Base-by-base conservation (phyloP, 2,888 invertebrate genomes). In the Rotaria macrura region DNA sequence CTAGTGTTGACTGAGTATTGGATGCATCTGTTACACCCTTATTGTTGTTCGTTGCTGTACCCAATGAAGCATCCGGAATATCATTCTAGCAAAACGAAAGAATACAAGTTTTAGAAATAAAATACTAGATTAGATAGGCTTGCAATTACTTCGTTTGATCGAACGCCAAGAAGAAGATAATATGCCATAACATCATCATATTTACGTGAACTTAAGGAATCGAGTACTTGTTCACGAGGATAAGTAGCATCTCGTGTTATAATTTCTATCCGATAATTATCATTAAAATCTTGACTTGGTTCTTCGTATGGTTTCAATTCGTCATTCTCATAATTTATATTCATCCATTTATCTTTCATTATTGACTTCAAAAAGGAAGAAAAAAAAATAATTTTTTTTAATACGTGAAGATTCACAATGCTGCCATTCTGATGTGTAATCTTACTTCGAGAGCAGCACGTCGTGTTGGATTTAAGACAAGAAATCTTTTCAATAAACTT, bases 121-220 rank as follows among this genome's bases (percentile, higher is more conserved):
- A 55, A 55, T 25, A 25, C 25, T 34, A 34, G 17, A 65, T 34
- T 12, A 49, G 14, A 14, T 12, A 49, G 17, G 2, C n/a, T 2
- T 55, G 23, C 29, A 9, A 7, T 34, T 7, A 85, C 40, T 40
- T 86, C 84, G 12, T 89, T 88, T 54, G 89, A 88, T 87, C 89
- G 88, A 87, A 90, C 88, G 83, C 90, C 91, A 89, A 99, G 93
- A 89, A 99, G 93, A 89, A 99, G 93, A 92, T 99, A 99, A 87
- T 97, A 97, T 87, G 99, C 99, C 92, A 97, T 98, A 87, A 98
- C 95, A 91, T 99, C 98, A 92, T 99, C 99, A 91, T 98, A 99
- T 92, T 97, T 97, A 90, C 96, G 96, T 90, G 95, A 95, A 89
- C 95, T 95, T 89, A 99, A 93, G 88, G 98, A 97, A 90, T 96